Percentiles rank a stretch among this genome's conserved stretches.
phyloP scores from a whole-genome alignment of 2,113 vertebrate genomes.

The Holacanthus passer region DNA sequence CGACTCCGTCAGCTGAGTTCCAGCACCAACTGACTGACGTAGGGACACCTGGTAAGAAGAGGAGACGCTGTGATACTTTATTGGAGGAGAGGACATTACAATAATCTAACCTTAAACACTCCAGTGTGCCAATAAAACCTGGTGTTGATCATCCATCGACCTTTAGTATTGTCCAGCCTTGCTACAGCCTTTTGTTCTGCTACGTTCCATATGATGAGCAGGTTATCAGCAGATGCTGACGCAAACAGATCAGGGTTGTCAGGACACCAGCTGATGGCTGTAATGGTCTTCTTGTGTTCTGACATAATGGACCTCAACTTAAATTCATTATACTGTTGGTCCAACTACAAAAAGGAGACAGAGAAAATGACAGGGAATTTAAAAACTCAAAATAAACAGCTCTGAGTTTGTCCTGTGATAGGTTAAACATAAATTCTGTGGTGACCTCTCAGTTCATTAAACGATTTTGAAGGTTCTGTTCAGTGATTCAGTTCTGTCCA shows the following conservation, averaged over 20 bases:
- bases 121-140: not conserved
- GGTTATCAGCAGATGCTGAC: constrained; percentile 92
- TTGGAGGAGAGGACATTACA: not conserved
- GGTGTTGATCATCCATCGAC: constrained; percentile 73
- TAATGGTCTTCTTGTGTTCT: constrained; percentile 99
- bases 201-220: constrained; percentile 97
- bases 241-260: constrained; percentile 94
- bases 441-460: not conserved
- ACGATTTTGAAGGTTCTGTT: not conserved
- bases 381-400: not conserved
- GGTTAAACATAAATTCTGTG: not conserved
- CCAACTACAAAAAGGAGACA: constrained; percentile 84
- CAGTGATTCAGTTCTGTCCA: not conserved
- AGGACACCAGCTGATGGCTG: constrained; percentile 96
- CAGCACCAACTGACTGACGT: constrained; percentile 95
- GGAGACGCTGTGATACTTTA: not conserved
- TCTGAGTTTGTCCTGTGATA: not conserved
- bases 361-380: constrained; percentile 1
- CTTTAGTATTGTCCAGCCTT: constrained; percentile 94
- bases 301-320: constrained; percentile 97
- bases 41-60: constrained; percentile 87
- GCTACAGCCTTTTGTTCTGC: constrained; percentile 92
- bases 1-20: constrained; percentile 88
- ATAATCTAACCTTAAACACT: not conserved
- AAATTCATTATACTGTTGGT: constrained; percentile 96